Conservation (phyloP, 2,888 invertebrate species). For the Megaustenia siamemsis region DNA sequence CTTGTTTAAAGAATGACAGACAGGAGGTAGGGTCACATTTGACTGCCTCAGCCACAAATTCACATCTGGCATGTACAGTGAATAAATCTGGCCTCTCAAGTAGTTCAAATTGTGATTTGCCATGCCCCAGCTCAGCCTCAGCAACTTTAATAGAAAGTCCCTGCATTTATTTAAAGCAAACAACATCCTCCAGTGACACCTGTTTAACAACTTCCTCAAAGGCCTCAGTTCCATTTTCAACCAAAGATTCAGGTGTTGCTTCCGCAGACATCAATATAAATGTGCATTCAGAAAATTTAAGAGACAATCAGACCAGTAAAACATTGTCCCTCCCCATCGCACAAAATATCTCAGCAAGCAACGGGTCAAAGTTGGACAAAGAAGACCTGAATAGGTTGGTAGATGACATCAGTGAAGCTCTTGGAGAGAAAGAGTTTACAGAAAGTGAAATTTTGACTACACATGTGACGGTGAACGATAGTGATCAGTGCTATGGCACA, state of each 20-base stretch:
- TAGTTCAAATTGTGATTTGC: background rate
- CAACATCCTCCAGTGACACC: slow-evolving; percentile 12
- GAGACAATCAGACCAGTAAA: background rate
- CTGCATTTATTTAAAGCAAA: slow-evolving; percentile 2
- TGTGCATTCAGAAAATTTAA: background rate
- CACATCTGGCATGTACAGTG: background rate
- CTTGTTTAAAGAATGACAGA: slow-evolving; percentile 70
- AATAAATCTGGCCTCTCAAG: background rate
- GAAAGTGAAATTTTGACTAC: slow-evolving; percentile 29
- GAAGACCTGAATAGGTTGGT: slow-evolving; percentile 62
- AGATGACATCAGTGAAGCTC: slow-evolving; percentile 65
- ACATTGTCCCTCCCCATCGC: background rate
- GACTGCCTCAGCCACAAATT: background rate
- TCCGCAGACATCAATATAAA: background rate
- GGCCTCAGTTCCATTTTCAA: background rate
- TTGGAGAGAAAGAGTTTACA: slow-evolving; percentile 64
- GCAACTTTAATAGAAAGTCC: slow-evolving; percentile 5
- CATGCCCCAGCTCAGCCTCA: background rate
- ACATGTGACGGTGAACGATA: slow-evolving; percentile 50
- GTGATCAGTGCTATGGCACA: slow-evolving; percentile 68
- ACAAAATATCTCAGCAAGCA: background rate
- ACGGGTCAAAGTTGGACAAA: slow-evolving; percentile 49
- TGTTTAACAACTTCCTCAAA: slow-evolving; percentile 8
- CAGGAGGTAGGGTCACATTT: slow-evolving; percentile 73
- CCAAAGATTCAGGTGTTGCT: background rate